Evolutionary conservation across 1,140 invertebrate genomes (phyloP), one percentile per base, ranked within the genome.

Genomic region (Theocolax elegans): DNA sequence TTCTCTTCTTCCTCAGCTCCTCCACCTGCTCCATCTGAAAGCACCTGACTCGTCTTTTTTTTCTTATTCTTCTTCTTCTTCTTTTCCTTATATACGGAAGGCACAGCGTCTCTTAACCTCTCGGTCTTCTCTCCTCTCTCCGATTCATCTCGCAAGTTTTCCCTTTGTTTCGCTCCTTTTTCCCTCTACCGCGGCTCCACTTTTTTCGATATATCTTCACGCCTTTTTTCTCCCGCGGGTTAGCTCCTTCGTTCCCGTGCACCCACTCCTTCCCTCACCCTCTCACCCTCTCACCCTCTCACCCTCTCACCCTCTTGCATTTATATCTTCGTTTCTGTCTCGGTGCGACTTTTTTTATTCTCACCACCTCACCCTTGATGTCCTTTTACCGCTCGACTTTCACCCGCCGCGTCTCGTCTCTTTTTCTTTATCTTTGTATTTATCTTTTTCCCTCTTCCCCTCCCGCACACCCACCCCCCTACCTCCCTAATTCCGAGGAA

Each of bases 281-380:
- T n/a, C n/a, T n/a, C n/a, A n/a, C n/a, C n/a, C n/a, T n/a, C n/a
- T n/a, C n/a, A n/a, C n/a, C n/a, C n/a, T n/a, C n/a, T n/a, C n/a
- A n/a, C n/a, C n/a, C n/a, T n/a, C n/a, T n/a, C n/a, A n/a, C n/a
- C n/a, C n/a, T n/a, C n/a, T n/a, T n/a, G n/a, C n/a, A n/a, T n/a
- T 67, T 63, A 53, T 71, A 60, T 49, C 29, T 44, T 60, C 51
- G 62, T 68, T 72, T 48, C 44, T 54, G 51, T 64, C 64, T 59
- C 51, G 44, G 48, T 48, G 53, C 31, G 6, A 19, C 21, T 62
- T 49, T 49, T 49, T 63, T 63, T 54, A n/a, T n/a, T 29, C 4
- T 23, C 15, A 44, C 21, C 2, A 25, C 19, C 44, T 17, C 27
- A 46, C 7, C 13, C 17, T 42, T 2, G 3, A 42, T 25, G 29